phyloP scores from a whole-genome alignment of 1,140 invertebrate species.

The Camponotus pennsylvanicus region DNA sequence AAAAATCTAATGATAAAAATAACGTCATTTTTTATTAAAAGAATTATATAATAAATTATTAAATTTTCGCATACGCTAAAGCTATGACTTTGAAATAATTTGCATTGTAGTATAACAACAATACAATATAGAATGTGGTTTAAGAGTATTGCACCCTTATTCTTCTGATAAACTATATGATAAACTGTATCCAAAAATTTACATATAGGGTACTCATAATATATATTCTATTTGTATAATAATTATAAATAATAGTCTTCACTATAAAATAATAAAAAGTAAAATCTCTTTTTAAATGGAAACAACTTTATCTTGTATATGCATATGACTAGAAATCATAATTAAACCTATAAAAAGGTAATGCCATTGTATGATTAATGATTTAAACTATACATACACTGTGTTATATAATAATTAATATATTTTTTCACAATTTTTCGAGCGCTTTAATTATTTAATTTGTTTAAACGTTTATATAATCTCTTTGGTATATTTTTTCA shows the following conservation, averaged over 20 bases:
- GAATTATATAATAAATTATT: background rate
- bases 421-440: constrained; percentile 25
- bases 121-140: constrained; percentile 48
- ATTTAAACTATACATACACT: constrained; percentile 19
- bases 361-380: constrained; percentile 17
- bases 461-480: constrained; percentile 22
- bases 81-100: constrained; percentile 30
- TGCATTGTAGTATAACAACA: constrained; percentile 51
- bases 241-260: constrained; percentile 79
- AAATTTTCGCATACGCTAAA: constrained; percentile 31
- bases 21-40: background rate
- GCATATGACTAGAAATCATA: constrained; percentile 68
- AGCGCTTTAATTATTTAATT: constrained; percentile 35
- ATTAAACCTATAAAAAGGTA: constrained; percentile 36
- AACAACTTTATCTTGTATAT: constrained; percentile 39
- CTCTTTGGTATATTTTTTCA: constrained; percentile 20
- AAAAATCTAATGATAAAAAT: constrained; percentile 2
- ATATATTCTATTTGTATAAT: constrained; percentile 65
- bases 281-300: constrained; percentile 52
- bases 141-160: constrained; percentile 29
- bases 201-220: constrained; percentile 73
- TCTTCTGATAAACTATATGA: constrained; percentile 78
- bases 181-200: constrained; percentile 78
- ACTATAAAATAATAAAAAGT: constrained; percentile 60
- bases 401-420: constrained; percentile 32